Evolutionary conservation across 1,140 invertebrate genomes (phyloP).

Genomic region (Neodiprion lecontei): DNA sequence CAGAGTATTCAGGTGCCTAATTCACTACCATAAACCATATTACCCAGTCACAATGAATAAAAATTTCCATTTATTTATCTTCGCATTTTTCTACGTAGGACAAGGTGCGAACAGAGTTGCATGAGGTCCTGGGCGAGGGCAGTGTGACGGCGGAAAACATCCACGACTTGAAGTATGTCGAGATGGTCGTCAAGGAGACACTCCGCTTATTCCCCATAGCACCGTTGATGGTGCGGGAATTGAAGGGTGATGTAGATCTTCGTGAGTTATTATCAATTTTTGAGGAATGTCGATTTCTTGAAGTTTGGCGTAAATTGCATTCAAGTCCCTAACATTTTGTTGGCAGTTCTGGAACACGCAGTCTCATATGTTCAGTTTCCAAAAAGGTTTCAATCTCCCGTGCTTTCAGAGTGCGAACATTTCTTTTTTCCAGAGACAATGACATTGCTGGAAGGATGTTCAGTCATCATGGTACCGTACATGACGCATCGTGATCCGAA

Average conservation of each 20-base stretch:
- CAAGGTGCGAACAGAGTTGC: constrained; percentile 62
- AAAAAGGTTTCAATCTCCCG: no score
- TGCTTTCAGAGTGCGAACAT: not conserved
- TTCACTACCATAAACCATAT: not conserved
- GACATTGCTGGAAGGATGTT: constrained; percentile 32
- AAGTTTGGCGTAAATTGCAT: not conserved
- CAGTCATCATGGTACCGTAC: constrained; percentile 27
- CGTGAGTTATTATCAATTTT: constrained; percentile 22
- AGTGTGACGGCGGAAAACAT: constrained; percentile 64
- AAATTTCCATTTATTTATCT: not conserved
- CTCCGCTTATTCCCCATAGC: constrained; percentile 67
- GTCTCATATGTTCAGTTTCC: no score
- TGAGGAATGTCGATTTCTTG: not conserved
- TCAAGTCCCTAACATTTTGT: no score
- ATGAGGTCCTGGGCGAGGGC: constrained; percentile 57
- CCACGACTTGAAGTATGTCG: constrained; percentile 65
- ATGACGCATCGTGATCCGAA: constrained; percentile 64
- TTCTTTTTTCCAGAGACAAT: constrained; percentile 23
- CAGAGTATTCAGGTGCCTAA: constrained; percentile 63
- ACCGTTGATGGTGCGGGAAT: constrained; percentile 62
- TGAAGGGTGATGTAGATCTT: constrained; percentile 57
- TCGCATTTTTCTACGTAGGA: constrained; percentile 37
- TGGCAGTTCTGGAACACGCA: no score
- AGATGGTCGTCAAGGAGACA: constrained; percentile 68
- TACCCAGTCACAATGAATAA: no score